These are phyloP conservation scores for Watsonalla cultraria DNA, from an alignment of 2,888 invertebrate species.

Conservation along the genomic window DNA sequence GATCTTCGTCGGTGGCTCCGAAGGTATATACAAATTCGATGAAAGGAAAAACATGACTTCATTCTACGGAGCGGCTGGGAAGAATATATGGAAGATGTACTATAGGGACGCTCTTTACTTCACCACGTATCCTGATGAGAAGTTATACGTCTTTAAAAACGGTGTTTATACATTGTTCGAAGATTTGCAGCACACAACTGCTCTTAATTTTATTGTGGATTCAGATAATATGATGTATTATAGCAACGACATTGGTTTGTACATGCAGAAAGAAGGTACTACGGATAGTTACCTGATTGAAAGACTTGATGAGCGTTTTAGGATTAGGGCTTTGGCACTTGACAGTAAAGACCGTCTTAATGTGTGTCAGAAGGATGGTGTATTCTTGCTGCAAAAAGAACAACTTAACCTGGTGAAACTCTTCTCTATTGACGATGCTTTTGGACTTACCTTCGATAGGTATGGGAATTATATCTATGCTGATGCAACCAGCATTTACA, in stretches of 20 bases:
- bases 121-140: background rate
- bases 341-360: background rate
- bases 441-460: background rate
- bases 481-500: background rate
- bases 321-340: background rate
- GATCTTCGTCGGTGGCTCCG: constrained; percentile 2
- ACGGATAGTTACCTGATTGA: background rate
- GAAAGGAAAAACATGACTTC: background rate
- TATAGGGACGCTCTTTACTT: background rate
- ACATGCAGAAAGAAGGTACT: background rate
- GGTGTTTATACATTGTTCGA: background rate
- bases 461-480: background rate
- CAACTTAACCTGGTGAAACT: background rate
- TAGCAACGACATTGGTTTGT: background rate
- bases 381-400: background rate
- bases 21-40: constrained; percentile 3
- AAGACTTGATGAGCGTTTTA: background rate
- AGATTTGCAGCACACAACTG: background rate
- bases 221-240: background rate
- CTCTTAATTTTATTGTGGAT: background rate
- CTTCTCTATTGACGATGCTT: background rate
- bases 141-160: background rate
- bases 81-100: background rate
- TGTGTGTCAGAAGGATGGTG: background rate
- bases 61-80: background rate